Evolutionary conservation across 2,888 invertebrate species (phyloP), one percentile per base, ranked within the genome.

Genomic region (Timandra comae): DNA sequence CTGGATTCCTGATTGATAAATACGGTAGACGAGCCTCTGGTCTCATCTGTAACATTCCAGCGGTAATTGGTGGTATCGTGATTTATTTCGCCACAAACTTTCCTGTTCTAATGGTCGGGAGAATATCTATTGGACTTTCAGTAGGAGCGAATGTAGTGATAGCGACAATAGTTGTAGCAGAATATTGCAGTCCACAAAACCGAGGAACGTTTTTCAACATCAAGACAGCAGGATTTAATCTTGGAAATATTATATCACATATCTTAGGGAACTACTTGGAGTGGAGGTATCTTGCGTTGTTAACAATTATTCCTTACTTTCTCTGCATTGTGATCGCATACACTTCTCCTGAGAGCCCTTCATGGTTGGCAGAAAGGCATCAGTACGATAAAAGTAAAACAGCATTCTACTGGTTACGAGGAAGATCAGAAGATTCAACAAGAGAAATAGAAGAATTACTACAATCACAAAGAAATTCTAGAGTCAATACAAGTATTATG

Each of bases 391-490:
- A 31, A 19, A 52, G 54, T 2, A 38, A 46, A 12, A 30, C 19
- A 13, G 27, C 43, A 0, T 85, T 88, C 12, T 69, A 74, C 28
- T 88, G 80, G 69, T 75, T 88, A 27, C 64, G 89, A 40, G 88
- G 88, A 1, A 49, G 57, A 1, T 37, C 7, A 72, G 21, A 87
- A 76, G 38, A 76, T 68, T 10, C 72, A 62, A 9, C 49, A 53
- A 3, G 63, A 66, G 12, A 76, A 46, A 34, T 78, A 1, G 44
- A 58, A n/a, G 62, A 66, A 20, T 8, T 77, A 10, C 52, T 72
- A 0, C 43, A 44, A 40, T 52, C 61, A 0, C 76, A 77, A 9
- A 30, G 6, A 13, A 19, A 16, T 22, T n/a, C n/a, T n/a, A n/a
- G n/a, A n/a, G n/a, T n/a, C n/a, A n/a, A n/a, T n/a, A n/a, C n/a